phyloP scores from a whole-genome alignment of 2,888 invertebrate species.

The Hypselothyrea guttata region DNA sequence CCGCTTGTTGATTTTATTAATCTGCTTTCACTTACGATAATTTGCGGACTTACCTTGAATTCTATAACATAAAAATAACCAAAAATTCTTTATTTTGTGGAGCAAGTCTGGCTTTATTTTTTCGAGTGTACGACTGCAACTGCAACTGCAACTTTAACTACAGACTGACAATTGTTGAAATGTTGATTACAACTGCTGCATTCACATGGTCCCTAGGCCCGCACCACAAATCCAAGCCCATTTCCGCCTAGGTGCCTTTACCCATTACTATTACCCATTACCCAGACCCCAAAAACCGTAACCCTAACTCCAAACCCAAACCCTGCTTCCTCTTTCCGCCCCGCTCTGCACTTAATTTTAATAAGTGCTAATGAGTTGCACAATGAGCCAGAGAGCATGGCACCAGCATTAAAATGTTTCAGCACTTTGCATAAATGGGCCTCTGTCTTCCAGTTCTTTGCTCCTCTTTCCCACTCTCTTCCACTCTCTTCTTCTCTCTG shows the following conservation, averaged over 20 bases:
- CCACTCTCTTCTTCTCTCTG: too few species aligned
- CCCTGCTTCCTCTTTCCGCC: too few species aligned
- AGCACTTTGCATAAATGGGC: conserved; percentile 60
- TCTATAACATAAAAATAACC: too few species aligned
- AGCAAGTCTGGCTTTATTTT: too few species aligned
- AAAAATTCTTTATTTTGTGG: too few species aligned
- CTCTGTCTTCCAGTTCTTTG: too few species aligned
- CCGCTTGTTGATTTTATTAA: too few species aligned
- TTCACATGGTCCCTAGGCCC: conserved; percentile 5
- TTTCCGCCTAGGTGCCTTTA: conserved; percentile 63
- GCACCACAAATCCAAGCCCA: conserved; percentile 57
- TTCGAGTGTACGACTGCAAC: neutral
- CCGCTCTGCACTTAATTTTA: conserved; percentile 71
- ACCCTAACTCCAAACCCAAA: too few species aligned
- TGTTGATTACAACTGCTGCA: conserved; percentile 58
- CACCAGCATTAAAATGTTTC: conserved; percentile 39
- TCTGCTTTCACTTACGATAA: too few species aligned
- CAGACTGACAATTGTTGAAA: conserved; percentile 67
- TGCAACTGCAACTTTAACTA: conserved; percentile 34
- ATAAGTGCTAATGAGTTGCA: conserved; percentile 81
- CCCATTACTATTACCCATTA: too few species aligned
- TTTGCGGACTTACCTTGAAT: too few species aligned
- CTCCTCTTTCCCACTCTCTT: too few species aligned
- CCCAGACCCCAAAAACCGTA: neutral
- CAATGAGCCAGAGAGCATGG: conserved; percentile 38